phyloP scores from a whole-genome alignment of 2,797 vertebrate species.

The Danio kyathit region DNA sequence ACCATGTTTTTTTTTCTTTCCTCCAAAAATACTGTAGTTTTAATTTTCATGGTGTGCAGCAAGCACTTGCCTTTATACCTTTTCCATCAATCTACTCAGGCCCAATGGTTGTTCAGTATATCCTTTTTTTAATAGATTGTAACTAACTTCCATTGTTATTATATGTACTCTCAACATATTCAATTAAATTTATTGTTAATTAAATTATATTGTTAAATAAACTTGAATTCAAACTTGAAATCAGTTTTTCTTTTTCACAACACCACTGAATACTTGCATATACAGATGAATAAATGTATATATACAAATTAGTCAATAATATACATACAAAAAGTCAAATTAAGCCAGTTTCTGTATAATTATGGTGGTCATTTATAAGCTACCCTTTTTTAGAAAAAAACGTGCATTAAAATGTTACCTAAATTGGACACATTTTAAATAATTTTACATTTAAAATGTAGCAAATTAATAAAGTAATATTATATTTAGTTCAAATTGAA shows the following conservation, averaged over 20 bases:
- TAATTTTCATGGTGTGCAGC: not conserved
- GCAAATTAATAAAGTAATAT: no score
- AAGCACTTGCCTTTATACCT: not conserved
- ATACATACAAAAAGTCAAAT: no score
- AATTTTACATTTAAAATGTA: no score
- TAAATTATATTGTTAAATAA: no score
- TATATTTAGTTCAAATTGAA: not conserved
- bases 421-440: not conserved
- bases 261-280: no score
- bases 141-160: not conserved
- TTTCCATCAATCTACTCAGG: not conserved
- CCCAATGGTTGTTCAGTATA: not conserved
- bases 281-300: no score
- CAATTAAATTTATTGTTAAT: not conserved
- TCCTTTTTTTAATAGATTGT: not conserved
- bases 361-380: not conserved
- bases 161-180: not conserved
- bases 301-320: no score
- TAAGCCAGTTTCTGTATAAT: no score
- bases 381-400: no score
- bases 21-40: not conserved
- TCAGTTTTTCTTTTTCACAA: not conserved
- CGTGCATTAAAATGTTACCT: not conserved
- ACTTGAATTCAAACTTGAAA: no score
- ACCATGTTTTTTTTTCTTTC: not conserved